A percentile compares a stretch with the other conserved stretches of the same genome.
These are phyloP conservation scores for Stenichneumon culpator DNA, from an alignment of 2,888 invertebrate species.

Conservation along the genomic window DNA sequence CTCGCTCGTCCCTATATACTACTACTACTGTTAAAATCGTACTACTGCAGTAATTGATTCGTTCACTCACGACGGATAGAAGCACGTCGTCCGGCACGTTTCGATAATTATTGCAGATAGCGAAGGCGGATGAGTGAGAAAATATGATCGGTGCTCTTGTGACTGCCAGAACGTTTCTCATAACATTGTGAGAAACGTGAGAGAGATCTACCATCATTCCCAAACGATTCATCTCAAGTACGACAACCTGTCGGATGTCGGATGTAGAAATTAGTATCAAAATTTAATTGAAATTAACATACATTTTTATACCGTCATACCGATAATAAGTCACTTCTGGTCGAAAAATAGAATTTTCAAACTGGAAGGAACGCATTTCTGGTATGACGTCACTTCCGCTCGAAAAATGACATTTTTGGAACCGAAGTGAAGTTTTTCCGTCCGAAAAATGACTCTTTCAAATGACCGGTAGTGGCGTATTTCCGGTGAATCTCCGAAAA, in stretches of 20 bases:
- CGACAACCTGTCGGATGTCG: constrained; percentile 84
- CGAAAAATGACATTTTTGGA: too few species aligned
- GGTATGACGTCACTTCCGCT: too few species aligned
- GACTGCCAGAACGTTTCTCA: constrained; percentile 86
- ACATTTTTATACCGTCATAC: too few species aligned
- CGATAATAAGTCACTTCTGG: background rate
- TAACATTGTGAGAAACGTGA: constrained; percentile 87
- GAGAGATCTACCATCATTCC: constrained; percentile 89
- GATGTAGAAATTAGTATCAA: background rate
- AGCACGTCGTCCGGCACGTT: constrained; percentile 88
- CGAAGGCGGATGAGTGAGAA: constrained; percentile 88
- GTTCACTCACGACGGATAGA: constrained; percentile 84
- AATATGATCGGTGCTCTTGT: constrained; percentile 88
- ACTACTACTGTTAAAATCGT: background rate
- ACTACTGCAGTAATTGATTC: constrained; percentile 64
- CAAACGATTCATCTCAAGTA: constrained; percentile 89
- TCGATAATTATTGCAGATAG: constrained; percentile 86
- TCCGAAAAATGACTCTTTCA: too few species aligned
- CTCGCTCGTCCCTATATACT: too few species aligned
- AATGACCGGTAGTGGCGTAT: too few species aligned
- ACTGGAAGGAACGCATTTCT: background rate
- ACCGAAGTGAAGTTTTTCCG: too few species aligned
- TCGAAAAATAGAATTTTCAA: background rate
- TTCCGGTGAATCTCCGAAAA: too few species aligned
- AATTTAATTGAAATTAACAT: constrained; percentile 1